Evolutionary conservation across 2,888 invertebrate genomes (phyloP), one percentile per base, ranked within the genome.

Genomic region (Actias luna): DNA sequence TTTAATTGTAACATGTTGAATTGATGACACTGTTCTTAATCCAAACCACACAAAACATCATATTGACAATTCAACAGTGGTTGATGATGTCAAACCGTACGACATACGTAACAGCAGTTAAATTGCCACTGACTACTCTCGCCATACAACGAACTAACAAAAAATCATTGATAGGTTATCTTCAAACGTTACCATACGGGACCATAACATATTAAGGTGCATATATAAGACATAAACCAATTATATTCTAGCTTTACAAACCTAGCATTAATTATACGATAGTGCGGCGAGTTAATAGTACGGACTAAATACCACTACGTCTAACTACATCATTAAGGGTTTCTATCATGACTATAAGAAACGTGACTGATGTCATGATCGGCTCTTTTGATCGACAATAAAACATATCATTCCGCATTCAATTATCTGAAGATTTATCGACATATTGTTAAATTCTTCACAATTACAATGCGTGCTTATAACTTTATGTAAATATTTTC

Each of bases 341-440:
- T 82, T 81, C 78, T 75, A 78, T 79, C 78, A 77, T 80, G 78
- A 80, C 78, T 79, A 74, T 76, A 75, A 69, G 18, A 29, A n/a
- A 83, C 80, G 79, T 81, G 78, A 80, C 78, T 76, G 74, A 83
- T 79, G 79, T 78, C 71, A 80, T 66, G 70, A 74, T 77, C 84
- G 84, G 84, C 76, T 71, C 82, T 80, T 87, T 88, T 88, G 87
- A 88, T 88, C 81, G 73, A 73, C 80, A 78, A 85, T 88, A 85
- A 87, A 86, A 50, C 4, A 50, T 87, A 83, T 81, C 72, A 80
- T 83, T 79, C 76, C 81, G 70, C 75, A 74, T 78, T 82, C 80
- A 81, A 88, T 88, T 80, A 88, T 84, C 83, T 79, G 72, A 74
- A 80, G 85, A 89, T 88, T 88, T 86, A 89, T 81, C 81, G 77